Base-by-base conservation (phyloP, 1,140 invertebrate species). In the Vanessa atalanta region DNA sequence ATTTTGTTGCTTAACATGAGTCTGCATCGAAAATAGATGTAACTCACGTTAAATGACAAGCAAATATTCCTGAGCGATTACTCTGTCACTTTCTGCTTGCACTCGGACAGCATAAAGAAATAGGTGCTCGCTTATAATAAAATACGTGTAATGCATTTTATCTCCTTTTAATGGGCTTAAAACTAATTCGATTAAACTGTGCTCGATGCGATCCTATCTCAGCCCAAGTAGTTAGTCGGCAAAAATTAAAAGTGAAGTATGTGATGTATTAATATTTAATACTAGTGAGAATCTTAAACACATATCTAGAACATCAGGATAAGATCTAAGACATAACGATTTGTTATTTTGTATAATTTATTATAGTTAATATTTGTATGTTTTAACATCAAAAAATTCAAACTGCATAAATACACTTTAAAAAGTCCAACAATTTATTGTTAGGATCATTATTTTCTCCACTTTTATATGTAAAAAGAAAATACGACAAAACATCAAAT, bases 1-100 rank as follows among this genome's bases (percentile, higher is more conserved):
- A 26, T 43, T 68, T 65, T 43, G 48, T 66, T 50, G 72, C 57
- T 50, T 67, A 67, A 70, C 67, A 55, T 65, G 47, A 51, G 26
- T 71, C 57, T 61, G 47, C 61, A 37, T 60, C 26, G 57, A 75
- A 71, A 71, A 67, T 67, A 75, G 66, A 74, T 74, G 66, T 69
- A 74, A 69, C 66, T 74, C 66, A 72, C 53, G 71, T 53, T 60
- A 70, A 75, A 75, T 75, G 73, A 75, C 73, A 75, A 75, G 73
- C 73, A 71, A 71, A 75, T 75, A 67, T 75, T 67, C 64, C 47
- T 75, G 65, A 75, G 12, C 69, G 73, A 75, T 75, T 75, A 65
- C 73, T 68, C 53, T 67, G 73, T 75, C 73, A 60, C 31, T 75
- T 69, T 75, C 26, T 57, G 67, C 73, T 66, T 50, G 73, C 55